These are phyloP conservation scores for Bombus pyrosoma DNA, from an alignment of 1,140 invertebrate genomes.

Conservation along the genomic window DNA sequence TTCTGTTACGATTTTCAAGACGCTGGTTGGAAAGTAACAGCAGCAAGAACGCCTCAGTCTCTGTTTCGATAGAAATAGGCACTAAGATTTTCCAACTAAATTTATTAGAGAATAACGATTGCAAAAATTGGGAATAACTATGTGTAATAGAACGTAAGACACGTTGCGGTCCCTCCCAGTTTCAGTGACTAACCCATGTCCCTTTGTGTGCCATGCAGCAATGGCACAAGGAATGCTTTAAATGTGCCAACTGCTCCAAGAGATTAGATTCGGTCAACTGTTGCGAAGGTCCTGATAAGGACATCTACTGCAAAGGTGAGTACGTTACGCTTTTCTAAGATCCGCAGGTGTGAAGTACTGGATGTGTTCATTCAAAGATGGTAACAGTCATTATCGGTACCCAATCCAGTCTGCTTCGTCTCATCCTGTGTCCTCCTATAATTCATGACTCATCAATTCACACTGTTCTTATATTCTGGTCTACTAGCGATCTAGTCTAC, in stretches of 20 bases:
- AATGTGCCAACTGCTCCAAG: conserved; percentile 96
- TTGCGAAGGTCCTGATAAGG: conserved; percentile 97
- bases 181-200: conserved; percentile 77
- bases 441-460: too few species aligned
- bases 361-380: neutral
- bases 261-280: conserved; percentile 97
- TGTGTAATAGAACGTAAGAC: conserved; percentile 38
- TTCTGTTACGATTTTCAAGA: conserved; percentile 13
- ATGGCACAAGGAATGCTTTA: conserved; percentile 98
- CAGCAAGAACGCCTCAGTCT: neutral
- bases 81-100: neutral
- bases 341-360: conserved; percentile 16
- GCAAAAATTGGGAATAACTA: conserved; percentile 29
- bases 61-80: neutral
- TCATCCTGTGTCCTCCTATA: too few species aligned
- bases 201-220: conserved; percentile 78
- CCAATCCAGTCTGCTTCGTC: too few species aligned
- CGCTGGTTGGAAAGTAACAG: neutral
- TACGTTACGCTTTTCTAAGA: conserved; percentile 16
- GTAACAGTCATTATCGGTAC: too few species aligned
- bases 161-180: conserved; percentile 24
- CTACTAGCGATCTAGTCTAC: neutral
- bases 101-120: neutral
- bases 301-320: conserved; percentile 99
- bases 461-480: too few species aligned